Conservation (phyloP, 2,797 vertebrate genomes). For the Apogon talboti region DNA sequence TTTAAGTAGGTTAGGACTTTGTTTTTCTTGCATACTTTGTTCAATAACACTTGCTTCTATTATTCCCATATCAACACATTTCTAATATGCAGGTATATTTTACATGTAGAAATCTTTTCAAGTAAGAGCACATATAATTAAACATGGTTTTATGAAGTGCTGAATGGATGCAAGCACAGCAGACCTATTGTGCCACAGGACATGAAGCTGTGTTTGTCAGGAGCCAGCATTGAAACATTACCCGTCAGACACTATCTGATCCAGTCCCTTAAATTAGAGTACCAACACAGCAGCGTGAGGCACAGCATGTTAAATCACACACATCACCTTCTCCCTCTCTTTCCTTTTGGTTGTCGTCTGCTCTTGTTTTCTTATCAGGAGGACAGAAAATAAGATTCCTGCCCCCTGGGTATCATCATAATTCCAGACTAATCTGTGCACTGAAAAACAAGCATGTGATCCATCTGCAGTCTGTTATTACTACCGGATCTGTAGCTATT, state of each 20-base stretch:
- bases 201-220: slow-evolving; percentile 39
- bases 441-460: slow-evolving; percentile 63
- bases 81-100: slow-evolving; percentile 29
- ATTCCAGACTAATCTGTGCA: slow-evolving; percentile 78
- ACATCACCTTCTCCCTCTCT: slow-evolving; percentile 38
- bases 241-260: slow-evolving; percentile 61
- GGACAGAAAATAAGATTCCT: slow-evolving; percentile 79
- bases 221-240: slow-evolving; percentile 49
- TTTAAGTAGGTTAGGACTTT: no score
- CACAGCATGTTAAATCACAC: slow-evolving; percentile 68
- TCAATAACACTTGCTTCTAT: no score
- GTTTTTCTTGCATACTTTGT: no score
- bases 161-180: slow-evolving; percentile 34
- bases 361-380: slow-evolving; percentile 79
- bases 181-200: slow-evolving; percentile 28
- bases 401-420: slow-evolving; percentile 78
- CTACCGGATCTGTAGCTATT: slow-evolving; percentile 42
- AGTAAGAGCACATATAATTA: slow-evolving; percentile 46
- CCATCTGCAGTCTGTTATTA: slow-evolving; percentile 71
- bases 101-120: slow-evolving; percentile 21
- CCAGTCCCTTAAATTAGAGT: slow-evolving; percentile 56
- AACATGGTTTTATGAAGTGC: slow-evolving; percentile 38
- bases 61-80: background rate
- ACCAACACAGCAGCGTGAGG: slow-evolving; percentile 59
- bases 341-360: slow-evolving; percentile 55